Percentiles rank a stretch among this genome's conserved stretches.
These are phyloP conservation scores for Vesta saturnalis DNA, from an alignment of 2,888 invertebrate species.

Conservation along the genomic window DNA sequence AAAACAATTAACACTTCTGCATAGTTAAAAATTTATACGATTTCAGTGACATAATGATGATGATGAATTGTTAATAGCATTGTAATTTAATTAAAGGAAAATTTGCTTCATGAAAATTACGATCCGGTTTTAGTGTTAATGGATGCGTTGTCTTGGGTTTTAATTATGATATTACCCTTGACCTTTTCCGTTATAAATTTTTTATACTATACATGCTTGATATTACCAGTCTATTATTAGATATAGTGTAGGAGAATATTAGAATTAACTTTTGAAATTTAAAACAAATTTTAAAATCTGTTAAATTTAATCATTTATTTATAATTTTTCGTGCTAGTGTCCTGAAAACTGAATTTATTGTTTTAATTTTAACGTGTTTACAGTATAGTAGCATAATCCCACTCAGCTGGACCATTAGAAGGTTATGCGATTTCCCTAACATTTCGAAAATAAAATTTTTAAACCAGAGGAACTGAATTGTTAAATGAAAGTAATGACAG, in stretches of 20 bases:
- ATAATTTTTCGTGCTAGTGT: too few relatives aligned
- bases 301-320: neutral
- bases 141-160: conserved; percentile 8
- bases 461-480: too few relatives aligned
- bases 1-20: neutral
- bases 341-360: too few relatives aligned
- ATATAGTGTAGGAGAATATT: neutral
- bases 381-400: too few relatives aligned
- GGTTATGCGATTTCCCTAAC: too few relatives aligned
- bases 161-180: conserved; percentile 13
- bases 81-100: conserved; percentile 6
- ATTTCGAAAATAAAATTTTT: too few relatives aligned
- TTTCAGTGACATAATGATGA: neutral
- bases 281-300: neutral
- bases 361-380: too few relatives aligned
- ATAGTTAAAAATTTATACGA: neutral
- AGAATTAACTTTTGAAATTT: neutral
- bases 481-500: too few relatives aligned
- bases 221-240: too few relatives aligned
- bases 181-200: conserved; percentile 9
- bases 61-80: neutral
- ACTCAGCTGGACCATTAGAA: too few relatives aligned
- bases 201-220: neutral
- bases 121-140: conserved; percentile 6
- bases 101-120: conserved; percentile 2